phyloP scores from a whole-genome alignment of 2,797 vertebrate genomes.

The Tolypeutes matacus region DNA sequence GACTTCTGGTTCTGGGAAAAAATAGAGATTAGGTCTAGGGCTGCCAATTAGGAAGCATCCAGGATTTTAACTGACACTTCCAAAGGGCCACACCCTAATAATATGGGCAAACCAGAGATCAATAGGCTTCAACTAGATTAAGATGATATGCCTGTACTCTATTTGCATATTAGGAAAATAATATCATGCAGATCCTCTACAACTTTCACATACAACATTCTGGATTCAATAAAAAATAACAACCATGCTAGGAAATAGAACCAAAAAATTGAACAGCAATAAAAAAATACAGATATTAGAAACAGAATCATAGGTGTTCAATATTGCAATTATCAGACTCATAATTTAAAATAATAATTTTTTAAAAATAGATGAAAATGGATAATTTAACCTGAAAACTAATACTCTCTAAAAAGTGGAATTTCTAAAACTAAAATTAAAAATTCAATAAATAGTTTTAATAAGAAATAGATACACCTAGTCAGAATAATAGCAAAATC shows the following conservation, averaged over 20 bases:
- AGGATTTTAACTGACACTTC: not conserved
- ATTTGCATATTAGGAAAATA: not conserved
- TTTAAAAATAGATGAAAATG: not conserved
- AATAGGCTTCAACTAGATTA: not conserved
- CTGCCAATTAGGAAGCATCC: not conserved
- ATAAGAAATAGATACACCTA: not conserved
- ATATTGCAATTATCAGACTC: too few relatives aligned
- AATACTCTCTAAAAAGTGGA: not conserved
- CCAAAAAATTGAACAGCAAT: not conserved
- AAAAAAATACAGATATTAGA: not conserved
- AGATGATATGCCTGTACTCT: not conserved
- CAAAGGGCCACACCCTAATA: not conserved
- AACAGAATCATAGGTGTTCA: not conserved
- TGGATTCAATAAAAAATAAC: not conserved
- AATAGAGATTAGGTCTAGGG: not conserved
- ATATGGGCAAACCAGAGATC: not conserved
- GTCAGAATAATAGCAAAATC: not conserved
- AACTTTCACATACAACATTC: not conserved
- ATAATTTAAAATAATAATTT: not conserved
- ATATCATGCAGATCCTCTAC: not conserved
- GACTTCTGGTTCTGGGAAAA: not conserved
- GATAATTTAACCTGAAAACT: not conserved
- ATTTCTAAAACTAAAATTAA: conserved; percentile 2
- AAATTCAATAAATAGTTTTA: not conserved
- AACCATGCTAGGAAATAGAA: not conserved